A percentile compares a stretch with the other conserved stretches of the same genome.
Conservation (phyloP, 2,888 invertebrate species). For the Drosophila siamana region DNA sequence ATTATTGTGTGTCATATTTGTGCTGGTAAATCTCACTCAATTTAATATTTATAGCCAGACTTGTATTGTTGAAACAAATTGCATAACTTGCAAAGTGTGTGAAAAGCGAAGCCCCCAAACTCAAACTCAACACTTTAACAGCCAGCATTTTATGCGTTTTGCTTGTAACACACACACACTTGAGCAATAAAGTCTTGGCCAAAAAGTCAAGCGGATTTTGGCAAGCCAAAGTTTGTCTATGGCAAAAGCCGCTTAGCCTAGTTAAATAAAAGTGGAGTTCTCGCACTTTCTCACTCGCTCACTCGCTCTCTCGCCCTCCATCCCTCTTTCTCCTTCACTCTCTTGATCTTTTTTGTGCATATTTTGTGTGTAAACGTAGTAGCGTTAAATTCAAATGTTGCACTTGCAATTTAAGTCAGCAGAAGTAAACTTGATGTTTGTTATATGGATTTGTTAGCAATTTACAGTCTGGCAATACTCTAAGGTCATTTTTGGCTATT, state of each 20-base stretch:
- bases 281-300: constrained; percentile 22
- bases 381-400: constrained; percentile 1
- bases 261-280: constrained; percentile 74
- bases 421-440: background rate
- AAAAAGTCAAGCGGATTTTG: constrained; percentile 78
- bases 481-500: constrained; percentile 36
- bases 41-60: constrained; percentile 14
- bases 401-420: constrained; percentile 1
- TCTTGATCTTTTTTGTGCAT: background rate
- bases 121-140: constrained; percentile 33
- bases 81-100: constrained; percentile 43
- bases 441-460: constrained; percentile 12
- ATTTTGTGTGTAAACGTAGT: background rate
- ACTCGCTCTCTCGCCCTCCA: too few relatives aligned
- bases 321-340: too few relatives aligned
- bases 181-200: constrained; percentile 67
- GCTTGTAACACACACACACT: constrained; percentile 18
- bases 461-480: constrained; percentile 19
- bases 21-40: constrained; percentile 4
- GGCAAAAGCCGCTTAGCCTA: constrained; percentile 75
- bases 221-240: constrained; percentile 71
- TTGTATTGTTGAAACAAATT: constrained; percentile 35
- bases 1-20: constrained; percentile 3
- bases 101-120: constrained; percentile 21
- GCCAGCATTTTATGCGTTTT: constrained; percentile 42